These are phyloP conservation scores for Phyllostomus discolor DNA, from an alignment of 2,113 vertebrate species.

Conservation along the genomic window DNA sequence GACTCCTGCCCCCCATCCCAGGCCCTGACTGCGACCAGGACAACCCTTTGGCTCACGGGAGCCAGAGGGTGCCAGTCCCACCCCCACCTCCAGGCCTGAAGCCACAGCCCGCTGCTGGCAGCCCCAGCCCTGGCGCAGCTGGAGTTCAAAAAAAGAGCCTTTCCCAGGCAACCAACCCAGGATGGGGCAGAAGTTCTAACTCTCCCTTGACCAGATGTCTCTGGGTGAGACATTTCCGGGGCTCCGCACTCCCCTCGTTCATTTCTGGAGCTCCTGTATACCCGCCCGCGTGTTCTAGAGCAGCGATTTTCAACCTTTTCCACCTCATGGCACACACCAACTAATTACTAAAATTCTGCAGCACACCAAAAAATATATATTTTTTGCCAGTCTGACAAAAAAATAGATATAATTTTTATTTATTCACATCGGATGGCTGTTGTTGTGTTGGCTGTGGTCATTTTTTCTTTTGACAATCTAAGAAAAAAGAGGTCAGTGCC, in stretches of 20 bases:
- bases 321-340: too few species aligned
- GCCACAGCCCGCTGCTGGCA: too few species aligned
- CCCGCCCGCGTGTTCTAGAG: not conserved
- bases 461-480: not conserved
- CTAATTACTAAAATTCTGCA: too few species aligned
- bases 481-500: too few species aligned
- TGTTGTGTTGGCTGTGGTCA: not conserved
- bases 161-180: fast-evolving
- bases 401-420: not conserved
- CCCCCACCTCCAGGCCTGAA: not conserved
- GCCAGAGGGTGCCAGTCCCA: not conserved
- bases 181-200: not conserved
- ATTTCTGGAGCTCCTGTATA: not conserved
- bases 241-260: fast-evolving
- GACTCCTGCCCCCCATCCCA: not conserved
- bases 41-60: not conserved
- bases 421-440: not conserved
- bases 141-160: not conserved
- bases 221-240: not conserved
- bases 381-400: too few species aligned
- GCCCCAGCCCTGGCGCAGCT: not conserved
- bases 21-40: not conserved
- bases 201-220: not conserved
- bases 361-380: too few species aligned
- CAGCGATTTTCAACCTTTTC: not conserved